Evolutionary conservation across 2,113 vertebrate species (phyloP), one percentile per base, ranked within the genome.

Genomic region (Istiophorus platypterus): DNA sequence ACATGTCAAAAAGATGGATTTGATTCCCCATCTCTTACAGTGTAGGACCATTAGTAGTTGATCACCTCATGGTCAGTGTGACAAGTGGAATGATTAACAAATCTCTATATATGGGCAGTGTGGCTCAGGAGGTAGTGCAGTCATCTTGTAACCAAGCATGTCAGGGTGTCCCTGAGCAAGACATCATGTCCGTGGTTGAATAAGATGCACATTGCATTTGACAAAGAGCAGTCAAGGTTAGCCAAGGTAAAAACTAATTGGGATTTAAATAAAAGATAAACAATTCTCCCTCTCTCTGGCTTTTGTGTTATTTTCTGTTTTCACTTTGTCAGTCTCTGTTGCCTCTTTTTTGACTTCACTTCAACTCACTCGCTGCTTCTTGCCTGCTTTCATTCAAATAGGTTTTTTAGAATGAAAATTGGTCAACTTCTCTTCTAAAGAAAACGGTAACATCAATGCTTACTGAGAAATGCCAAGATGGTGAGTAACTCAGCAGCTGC

Each of bases 371-470:
- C 20, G 24, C 34, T 47, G 56, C 58, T 22, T 76, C 27, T 57
- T 47, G 39, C 45, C n/a, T 7, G 45, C 64, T 64, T 45, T n/a
- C 45, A 65, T 82, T 58, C 78, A 66, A 42, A 73, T 37, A 34
- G n/a, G 26, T 22, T 65, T 71, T 17, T 29, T 6, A 24, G 29
- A 56, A 49, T 62, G 7, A 56, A 54, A 34, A 22, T 62, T 70
- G 14, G 45, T 34, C 31, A 34, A n/a, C n/a, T n/a, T 22, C 24
- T 49, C n/a, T 52, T 65, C 12, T 52, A 31, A 63, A 59, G 20
- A n/a, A 52, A 45, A 64, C 20, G 17, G 68, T 39, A 41, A 34
- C 22, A 37, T 7, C 10, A n/a, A 2, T 62, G 42, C 37, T 49
- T 6, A 22, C 0, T 39, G 4, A 57, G 41, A 18, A 64, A 49